A percentile compares a stretch with the other conserved stretches of the same genome.
Conservation (phyloP, 2,113 vertebrate species). For the Calidris pygmaea region DNA sequence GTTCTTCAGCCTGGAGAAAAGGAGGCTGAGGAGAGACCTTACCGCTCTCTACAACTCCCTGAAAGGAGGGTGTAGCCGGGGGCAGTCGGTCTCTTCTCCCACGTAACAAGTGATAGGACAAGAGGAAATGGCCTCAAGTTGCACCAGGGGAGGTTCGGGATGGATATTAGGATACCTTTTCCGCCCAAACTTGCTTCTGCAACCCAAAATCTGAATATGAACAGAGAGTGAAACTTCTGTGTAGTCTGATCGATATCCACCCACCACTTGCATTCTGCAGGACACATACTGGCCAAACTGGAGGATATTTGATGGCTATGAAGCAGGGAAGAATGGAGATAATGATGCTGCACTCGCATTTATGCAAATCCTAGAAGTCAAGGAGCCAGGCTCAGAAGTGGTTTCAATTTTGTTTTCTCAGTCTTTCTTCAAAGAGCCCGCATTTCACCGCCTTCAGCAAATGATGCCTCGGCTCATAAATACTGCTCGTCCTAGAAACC, state of each 20-base stretch:
- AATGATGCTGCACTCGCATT: rapidly evolving
- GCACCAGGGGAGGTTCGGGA: neutral
- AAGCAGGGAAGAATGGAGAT: neutral
- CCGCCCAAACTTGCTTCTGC: neutral
- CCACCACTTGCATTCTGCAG: neutral
- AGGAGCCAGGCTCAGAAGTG: neutral
- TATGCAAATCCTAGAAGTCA: neutral
- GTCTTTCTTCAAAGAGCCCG: neutral
- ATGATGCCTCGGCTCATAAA: neutral
- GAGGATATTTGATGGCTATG: neutral
- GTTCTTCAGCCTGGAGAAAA: neutral
- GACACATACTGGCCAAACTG: neutral
- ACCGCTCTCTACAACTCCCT: neutral
- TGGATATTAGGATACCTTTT: neutral
- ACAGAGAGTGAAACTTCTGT: neutral
- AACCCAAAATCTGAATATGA: neutral
- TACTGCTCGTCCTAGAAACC: neutral
- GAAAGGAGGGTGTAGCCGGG: neutral
- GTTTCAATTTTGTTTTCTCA: neutral
- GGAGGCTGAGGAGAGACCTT: neutral
- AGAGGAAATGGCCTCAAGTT: neutral
- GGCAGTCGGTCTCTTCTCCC: neutral
- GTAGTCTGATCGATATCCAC: neutral
- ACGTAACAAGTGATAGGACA: neutral
- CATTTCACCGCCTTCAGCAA: neutral